phyloP scores from a whole-genome alignment of 2,888 invertebrate species.

The Stegophylla sp. region DNA sequence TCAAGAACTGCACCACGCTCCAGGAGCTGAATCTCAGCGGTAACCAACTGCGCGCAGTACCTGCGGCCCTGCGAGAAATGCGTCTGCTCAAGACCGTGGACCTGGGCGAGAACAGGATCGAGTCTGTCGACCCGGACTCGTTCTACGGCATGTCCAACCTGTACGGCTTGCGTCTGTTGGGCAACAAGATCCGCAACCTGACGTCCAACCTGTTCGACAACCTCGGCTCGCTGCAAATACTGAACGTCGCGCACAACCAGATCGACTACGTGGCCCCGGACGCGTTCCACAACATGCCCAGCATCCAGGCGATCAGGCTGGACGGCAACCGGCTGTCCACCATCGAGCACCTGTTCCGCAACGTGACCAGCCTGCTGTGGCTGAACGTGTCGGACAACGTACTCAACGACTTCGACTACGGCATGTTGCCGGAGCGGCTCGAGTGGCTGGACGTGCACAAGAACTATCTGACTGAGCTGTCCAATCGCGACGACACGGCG shows the following conservation, averaged over 20 bases:
- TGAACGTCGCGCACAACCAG: constrained; percentile 87
- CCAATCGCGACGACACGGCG: constrained; percentile 76
- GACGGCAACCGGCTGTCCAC: constrained; percentile 85
- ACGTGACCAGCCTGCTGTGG: constrained; percentile 84
- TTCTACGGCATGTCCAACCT: constrained; percentile 85
- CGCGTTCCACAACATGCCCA: constrained; percentile 79
- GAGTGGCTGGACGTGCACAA: constrained; percentile 91
- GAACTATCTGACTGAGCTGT: constrained; percentile 80
- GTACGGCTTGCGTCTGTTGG: constrained; percentile 85
- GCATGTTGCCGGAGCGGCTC: constrained; percentile 79
- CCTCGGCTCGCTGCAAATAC: constrained; percentile 80
- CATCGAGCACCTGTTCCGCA: constrained; percentile 82
- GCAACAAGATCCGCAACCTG: constrained; percentile 84
- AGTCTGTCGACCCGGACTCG: constrained; percentile 79
- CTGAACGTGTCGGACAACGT: constrained; percentile 90
- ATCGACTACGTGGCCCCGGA: constrained; percentile 79
- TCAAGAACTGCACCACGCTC: constrained; percentile 87
- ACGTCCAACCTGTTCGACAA: constrained; percentile 81
- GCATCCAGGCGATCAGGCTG: constrained; percentile 83
- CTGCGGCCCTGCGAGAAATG: constrained; percentile 83
- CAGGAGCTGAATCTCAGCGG: constrained; percentile 90
- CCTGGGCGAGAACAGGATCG: constrained; percentile 88
- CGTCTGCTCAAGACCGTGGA: constrained; percentile 85
- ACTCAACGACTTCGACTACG: constrained; percentile 87
- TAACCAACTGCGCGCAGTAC: constrained; percentile 81